A percentile compares a stretch with the other conserved stretches of the same genome.
These are phyloP conservation scores for Gryllus longicercus DNA, from an alignment of 2,888 invertebrate genomes.

Conservation along the genomic window DNA sequence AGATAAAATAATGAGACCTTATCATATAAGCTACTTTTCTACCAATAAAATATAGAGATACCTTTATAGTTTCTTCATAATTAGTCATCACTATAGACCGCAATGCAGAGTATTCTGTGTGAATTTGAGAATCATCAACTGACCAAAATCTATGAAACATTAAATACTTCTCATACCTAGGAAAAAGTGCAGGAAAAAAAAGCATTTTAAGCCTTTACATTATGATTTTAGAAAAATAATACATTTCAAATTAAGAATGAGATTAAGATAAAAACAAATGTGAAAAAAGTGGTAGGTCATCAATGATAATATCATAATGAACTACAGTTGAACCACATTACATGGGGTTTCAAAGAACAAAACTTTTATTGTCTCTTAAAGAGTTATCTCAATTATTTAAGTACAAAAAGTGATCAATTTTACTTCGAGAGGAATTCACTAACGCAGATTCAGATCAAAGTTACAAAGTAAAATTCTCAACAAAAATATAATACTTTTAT, in stretches of 20 bases:
- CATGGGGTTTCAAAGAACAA: too few relatives aligned
- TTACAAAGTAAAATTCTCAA: background rate
- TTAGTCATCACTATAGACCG: conserved; percentile 96
- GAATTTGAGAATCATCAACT: conserved; percentile 92
- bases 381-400: too few relatives aligned
- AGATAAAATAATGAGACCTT: too few relatives aligned
- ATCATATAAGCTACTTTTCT: too few relatives aligned
- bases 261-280: background rate
- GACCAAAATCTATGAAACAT: conserved; percentile 94
- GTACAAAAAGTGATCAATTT: too few relatives aligned
- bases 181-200: conserved; percentile 32
- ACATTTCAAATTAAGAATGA: background rate
- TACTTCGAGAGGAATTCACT: background rate
- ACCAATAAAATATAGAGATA: conserved; percentile 41
- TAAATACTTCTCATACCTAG: conserved; percentile 67
- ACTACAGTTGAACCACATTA: too few relatives aligned
- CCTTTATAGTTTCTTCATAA: conserved; percentile 92
- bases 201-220: background rate
- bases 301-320: background rate
- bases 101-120: conserved; percentile 94
- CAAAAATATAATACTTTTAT: background rate
- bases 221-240: background rate
- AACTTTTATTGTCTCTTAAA: too few relatives aligned
- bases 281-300: background rate
- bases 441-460: background rate